Evolutionary conservation across 92 coral and sea anemone genomes (phyloP).

Genomic region (Hydrozoanthus gracilis): DNA sequence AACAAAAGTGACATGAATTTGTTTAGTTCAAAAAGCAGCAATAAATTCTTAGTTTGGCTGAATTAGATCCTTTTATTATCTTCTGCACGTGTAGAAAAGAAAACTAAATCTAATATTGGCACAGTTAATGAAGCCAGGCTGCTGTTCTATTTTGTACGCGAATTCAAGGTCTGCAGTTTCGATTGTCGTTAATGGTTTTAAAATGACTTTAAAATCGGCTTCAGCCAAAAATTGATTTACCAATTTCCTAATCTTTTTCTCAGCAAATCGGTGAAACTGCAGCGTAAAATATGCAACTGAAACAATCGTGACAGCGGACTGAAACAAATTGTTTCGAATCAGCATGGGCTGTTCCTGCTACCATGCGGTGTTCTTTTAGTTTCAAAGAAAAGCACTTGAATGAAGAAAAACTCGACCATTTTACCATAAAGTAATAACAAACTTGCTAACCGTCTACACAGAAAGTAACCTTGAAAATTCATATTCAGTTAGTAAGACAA

Average conservation of each 20-base stretch:
- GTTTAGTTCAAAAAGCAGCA: too few species aligned
- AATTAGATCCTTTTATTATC: too few species aligned
- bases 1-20: too few species aligned
- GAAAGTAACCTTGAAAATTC: too few species aligned
- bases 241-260: conserved; percentile 2
- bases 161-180: background rate
- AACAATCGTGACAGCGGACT: background rate
- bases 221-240: background rate
- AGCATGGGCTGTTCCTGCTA: background rate
- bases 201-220: background rate
- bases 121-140: background rate
- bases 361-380: background rate
- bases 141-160: background rate
- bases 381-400: background rate
- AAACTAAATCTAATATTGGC: background rate
- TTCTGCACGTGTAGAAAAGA: background rate
- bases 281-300: background rate
- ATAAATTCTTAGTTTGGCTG: too few species aligned
- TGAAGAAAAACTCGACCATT: too few species aligned
- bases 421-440: too few species aligned
- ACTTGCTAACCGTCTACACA: too few species aligned
- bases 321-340: conserved; percentile 20
- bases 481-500: too few species aligned
- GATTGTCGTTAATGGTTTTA: background rate
- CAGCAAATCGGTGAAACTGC: background rate